Conservation (phyloP, 2,888 invertebrate genomes). For the Lithophane ornitopus region DNA sequence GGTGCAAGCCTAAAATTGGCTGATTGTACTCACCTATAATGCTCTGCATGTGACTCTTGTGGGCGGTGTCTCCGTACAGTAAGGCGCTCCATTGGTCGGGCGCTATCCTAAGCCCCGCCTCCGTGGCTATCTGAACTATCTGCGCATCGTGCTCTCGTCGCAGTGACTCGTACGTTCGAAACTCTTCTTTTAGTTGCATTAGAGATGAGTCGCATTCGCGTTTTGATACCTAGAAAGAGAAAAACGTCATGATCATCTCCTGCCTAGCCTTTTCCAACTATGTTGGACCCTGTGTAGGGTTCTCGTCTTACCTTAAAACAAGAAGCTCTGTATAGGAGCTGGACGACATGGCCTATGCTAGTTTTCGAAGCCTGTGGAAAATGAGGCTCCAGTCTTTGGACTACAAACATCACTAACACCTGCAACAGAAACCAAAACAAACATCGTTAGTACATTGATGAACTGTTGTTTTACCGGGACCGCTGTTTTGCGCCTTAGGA, state of each 20-base stretch:
- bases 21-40: conserved; percentile 83
- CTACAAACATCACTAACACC: conserved; percentile 99
- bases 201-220: conserved; percentile 98
- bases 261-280: background rate
- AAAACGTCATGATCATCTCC: background rate
- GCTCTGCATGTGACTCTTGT: conserved; percentile 99
- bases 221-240: conserved; percentile 94
- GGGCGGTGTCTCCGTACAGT: conserved; percentile 98
- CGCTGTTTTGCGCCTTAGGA: no score
- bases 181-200: conserved; percentile 99
- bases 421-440: conserved; percentile 66
- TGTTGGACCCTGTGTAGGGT: background rate
- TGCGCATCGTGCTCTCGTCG: conserved; percentile 99
- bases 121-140: conserved; percentile 99
- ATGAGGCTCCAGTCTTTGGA: conserved; percentile 98
- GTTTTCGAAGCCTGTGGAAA: conserved; percentile 99
- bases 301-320: conserved; percentile 96
- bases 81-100: conserved; percentile 99
- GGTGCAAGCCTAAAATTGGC: background rate
- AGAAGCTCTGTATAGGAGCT: conserved; percentile 98
- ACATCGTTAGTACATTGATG: background rate
- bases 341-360: conserved; percentile 99
- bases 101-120: conserved; percentile 98
- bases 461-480: background rate
- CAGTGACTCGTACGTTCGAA: conserved; percentile 97